Evolutionary conservation across 2,113 vertebrate genomes (phyloP).

Genomic region (Hassar affinis): DNA sequence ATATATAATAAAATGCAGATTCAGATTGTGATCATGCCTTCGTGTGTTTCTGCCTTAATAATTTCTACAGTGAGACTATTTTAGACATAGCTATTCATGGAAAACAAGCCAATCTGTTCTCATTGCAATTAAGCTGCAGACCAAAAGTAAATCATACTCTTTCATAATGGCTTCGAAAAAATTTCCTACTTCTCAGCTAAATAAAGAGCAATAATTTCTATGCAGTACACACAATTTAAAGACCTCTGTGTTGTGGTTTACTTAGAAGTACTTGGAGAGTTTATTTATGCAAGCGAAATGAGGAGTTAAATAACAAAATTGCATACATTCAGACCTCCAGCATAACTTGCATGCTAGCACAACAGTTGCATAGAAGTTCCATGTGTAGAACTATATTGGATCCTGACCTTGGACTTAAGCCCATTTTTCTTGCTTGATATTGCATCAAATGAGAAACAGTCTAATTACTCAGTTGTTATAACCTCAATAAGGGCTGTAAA

Average conservation of each 20-base stretch:
- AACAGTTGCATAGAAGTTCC: not conserved
- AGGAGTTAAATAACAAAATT: not conserved
- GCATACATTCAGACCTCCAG: not conserved
- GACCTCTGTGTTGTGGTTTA: not conserved
- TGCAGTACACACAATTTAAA: not conserved
- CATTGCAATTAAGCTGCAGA: not conserved
- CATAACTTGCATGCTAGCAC: not conserved
- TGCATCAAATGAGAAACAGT: not conserved
- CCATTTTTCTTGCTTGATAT: not conserved
- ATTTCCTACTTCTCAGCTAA: not conserved
- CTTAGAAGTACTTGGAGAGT: not conserved
- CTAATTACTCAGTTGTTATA: not conserved
- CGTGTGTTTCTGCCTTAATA: not conserved
- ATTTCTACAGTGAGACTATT: not conserved
- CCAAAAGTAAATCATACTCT: not conserved
- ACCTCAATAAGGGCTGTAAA: not conserved
- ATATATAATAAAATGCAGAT: not conserved
- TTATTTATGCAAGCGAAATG: not conserved
- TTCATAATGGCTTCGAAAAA: not conserved
- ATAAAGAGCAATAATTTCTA: not conserved
- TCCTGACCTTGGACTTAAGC: not conserved
- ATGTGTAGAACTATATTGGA: not conserved
- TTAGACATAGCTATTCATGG: not conserved
- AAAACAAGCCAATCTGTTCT: not conserved
- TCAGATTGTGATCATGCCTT: not conserved